Base-by-base conservation (phyloP, 92 coral and sea anemone genomes). In the Blastomussa wellsi region DNA sequence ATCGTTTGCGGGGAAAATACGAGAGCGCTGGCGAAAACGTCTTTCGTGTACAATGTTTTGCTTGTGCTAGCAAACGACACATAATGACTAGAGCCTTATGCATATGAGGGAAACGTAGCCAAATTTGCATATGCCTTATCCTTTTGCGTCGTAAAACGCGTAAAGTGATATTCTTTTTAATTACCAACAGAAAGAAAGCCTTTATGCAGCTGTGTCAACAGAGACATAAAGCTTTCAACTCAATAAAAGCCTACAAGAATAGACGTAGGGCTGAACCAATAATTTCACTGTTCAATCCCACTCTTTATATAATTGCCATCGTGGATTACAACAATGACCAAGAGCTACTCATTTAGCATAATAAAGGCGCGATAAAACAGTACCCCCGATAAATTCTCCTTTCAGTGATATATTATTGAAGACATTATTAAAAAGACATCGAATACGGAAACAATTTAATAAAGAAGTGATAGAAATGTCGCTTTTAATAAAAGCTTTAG, bases 131-230 rank as follows among this genome's bases (percentile, higher is more conserved):
- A 90, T 90, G 92, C 81, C 94, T 94, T 90, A 84, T 88, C 72
- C 86, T 86, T 90, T 82, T 94, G 86, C 89, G 95, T 93, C 95
- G 89, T 91, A 86, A 85, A 80, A 84, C 86, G 89, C 88, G 98
- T 94, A 94, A 94, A 94, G 91, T 94, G 98, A 94, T 94, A 94
- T 94, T 94, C 98, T 94, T 92, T 94, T 94, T 94, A 94, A 94
- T 94, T 94, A 94, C 95, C 88, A 88, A 84, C 89, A 94, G 98
- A 92, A 94, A 92, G 92, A 84, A 94, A 90, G 93, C 91, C 95
- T 88, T 94, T 94, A 90, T 94, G 98, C 99, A 97, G 98, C 99
- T 97, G 99, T 95, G 97, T 95, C 96, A 97, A 97, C 98, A 97
- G 91, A 89, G 95, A 93, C 93, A 93, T 85, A 86, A 90, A 92